Percentiles rank a stretch among this genome's conserved stretches.
Conservation (phyloP, 1,140 invertebrate species). For the silkworm (Bombyx mori) region DNA sequence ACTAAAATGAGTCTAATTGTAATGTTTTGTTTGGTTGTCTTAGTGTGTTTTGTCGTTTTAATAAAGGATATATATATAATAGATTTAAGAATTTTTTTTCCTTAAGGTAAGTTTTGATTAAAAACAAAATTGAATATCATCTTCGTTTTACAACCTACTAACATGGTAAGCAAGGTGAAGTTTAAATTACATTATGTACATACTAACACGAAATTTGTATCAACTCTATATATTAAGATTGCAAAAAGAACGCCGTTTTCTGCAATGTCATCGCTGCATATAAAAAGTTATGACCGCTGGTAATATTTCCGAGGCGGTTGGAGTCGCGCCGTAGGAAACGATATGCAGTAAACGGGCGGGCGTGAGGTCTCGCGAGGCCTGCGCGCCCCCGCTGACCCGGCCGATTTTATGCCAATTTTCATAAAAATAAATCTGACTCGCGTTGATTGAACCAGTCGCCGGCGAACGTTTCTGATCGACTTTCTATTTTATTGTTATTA, state of each 20-base stretch:
- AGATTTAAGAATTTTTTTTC: too few species aligned
- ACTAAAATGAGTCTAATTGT: too few species aligned
- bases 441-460: conserved; percentile 68
- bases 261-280: conserved; percentile 69
- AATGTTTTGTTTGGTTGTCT: too few species aligned
- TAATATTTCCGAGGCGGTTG: conserved; percentile 57
- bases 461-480: conserved; percentile 49
- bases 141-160: too few species aligned
- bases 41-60: too few species aligned
- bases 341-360: conserved; percentile 61
- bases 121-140: too few species aligned
- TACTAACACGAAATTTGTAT: too few species aligned
- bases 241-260: conserved; percentile 35
- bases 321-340: conserved; percentile 26
- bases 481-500: conserved; percentile 71
- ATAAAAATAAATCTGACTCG: conserved; percentile 70
- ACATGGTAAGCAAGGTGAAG: too few species aligned
- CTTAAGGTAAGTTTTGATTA: too few species aligned
- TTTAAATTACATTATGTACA: too few species aligned
- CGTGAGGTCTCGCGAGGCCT: conserved; percentile 59
- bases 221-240: neutral
- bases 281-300: conserved; percentile 69
- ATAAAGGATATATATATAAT: too few species aligned
- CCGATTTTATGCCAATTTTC: conserved; percentile 70
- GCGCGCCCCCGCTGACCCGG: conserved; percentile 50